Percentiles rank a stretch among this genome's conserved stretches.
Conservation (phyloP, 2,113 vertebrate genomes). For the Lepisosteus oculatus region DNA sequence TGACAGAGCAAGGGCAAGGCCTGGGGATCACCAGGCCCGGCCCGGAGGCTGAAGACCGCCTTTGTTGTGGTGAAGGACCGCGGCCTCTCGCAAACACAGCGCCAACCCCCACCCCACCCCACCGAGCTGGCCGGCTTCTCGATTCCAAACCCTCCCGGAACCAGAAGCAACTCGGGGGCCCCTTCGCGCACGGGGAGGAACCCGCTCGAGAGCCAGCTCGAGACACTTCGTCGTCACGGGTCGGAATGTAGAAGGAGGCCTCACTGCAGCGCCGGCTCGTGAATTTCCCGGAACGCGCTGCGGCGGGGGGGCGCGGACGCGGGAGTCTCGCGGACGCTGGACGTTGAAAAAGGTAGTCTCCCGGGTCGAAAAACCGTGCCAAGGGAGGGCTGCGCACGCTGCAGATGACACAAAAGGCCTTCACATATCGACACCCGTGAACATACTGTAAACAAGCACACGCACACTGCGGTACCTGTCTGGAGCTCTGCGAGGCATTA, state of each 20-base stretch:
- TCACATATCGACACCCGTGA: constrained; percentile 6
- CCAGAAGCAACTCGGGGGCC: too few species aligned
- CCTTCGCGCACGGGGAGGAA: too few species aligned
- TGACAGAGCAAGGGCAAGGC: constrained; percentile 36
- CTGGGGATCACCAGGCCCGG: constrained; percentile 26
- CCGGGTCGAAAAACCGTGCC: background rate
- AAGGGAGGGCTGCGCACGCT: background rate
- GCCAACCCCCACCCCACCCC: background rate
- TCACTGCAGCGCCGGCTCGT: too few species aligned
- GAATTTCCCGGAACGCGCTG: constrained; percentile 1
- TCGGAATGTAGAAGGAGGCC: too few species aligned
- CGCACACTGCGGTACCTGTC: background rate
- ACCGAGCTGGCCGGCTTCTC: too few species aligned
- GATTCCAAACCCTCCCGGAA: background rate
- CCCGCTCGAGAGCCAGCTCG: too few species aligned
- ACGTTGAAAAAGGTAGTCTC: constrained; percentile 8
- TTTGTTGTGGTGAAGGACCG: constrained; percentile 23
- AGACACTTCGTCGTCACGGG: too few species aligned
- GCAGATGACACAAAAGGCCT: constrained; percentile 15
- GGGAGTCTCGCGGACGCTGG: constrained; percentile 5
- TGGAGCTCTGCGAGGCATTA: background rate
- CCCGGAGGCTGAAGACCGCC: constrained; percentile 48
- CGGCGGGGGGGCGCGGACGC: background rate
- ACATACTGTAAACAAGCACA: background rate
- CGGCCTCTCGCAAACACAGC: background rate